phyloP scores from a whole-genome alignment of 2,113 vertebrate species.

The Antigone vipio region DNA sequence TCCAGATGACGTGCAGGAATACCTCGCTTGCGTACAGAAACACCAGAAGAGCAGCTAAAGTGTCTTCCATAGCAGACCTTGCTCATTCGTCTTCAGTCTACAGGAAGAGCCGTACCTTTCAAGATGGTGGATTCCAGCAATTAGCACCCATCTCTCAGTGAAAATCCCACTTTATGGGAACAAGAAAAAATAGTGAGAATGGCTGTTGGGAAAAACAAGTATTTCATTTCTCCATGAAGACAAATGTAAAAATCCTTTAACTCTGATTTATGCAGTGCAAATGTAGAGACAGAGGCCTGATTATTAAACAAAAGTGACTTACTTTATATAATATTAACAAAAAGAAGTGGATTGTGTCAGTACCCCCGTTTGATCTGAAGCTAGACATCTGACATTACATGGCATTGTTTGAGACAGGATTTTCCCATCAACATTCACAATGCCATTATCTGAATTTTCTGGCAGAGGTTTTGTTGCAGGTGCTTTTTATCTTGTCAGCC shows the following conservation, averaged over 20 bases:
- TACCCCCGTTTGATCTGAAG: neutral
- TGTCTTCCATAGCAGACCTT: neutral
- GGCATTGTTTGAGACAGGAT: neutral
- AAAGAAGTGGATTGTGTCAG: neutral
- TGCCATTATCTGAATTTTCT: neutral
- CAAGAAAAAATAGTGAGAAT: neutral
- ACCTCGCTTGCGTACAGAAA: slow-evolving; percentile 87
- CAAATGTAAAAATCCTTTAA: neutral
- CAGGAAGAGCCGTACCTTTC: neutral
- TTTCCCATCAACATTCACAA: neutral
- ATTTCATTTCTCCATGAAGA: neutral
- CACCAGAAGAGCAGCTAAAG: slow-evolving; percentile 65
- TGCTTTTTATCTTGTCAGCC: neutral
- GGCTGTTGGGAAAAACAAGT: neutral
- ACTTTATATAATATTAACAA: neutral
- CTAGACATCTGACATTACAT: neutral
- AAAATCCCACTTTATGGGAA: neutral
- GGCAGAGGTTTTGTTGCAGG: neutral
- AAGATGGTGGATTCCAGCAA: neutral
- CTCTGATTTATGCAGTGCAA: neutral
- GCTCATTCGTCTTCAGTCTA: neutral
- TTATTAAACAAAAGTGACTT: neutral
- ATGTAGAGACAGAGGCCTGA: neutral
- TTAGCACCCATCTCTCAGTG: neutral
- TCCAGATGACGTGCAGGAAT: slow-evolving; percentile 90